phyloP scores from a whole-genome alignment of 1,140 invertebrate species.

The Onthophagus taurus region DNA sequence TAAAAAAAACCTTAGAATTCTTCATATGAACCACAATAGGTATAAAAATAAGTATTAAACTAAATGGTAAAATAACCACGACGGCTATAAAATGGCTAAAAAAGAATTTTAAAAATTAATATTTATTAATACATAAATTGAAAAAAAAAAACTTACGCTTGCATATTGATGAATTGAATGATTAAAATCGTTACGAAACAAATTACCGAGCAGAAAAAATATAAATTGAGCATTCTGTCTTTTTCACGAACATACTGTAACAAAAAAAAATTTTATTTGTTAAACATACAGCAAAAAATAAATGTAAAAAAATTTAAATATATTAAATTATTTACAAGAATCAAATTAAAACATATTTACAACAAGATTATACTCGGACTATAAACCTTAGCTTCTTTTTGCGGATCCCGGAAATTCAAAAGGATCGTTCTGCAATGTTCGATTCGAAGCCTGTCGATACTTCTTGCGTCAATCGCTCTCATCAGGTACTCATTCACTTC shows the following conservation, averaged over 20 bases:
- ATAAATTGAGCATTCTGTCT: slow-evolving; percentile 74
- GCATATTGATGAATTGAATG: slow-evolving; percentile 46
- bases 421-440: slow-evolving; percentile 77
- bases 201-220: slow-evolving; percentile 73
- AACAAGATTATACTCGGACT: slow-evolving; percentile 12
- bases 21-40: slow-evolving; percentile 32
- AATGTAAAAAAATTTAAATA: neutral
- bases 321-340: slow-evolving; percentile 1
- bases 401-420: slow-evolving; percentile 66
- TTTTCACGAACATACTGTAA: slow-evolving; percentile 66
- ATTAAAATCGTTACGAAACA: slow-evolving; percentile 55
- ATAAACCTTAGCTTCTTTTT: slow-evolving; percentile 69
- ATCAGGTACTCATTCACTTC: slow-evolving; percentile 93
- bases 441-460: slow-evolving; percentile 74
- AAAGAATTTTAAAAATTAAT: slow-evolving; percentile 8
- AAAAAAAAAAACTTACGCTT: slow-evolving; percentile 13
- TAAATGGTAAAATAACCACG: slow-evolving; percentile 23
- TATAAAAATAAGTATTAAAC: slow-evolving; percentile 28
- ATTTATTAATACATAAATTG: neutral
- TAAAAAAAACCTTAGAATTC: slow-evolving; percentile 30
- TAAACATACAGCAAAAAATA: neutral
- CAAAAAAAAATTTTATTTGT: slow-evolving; percentile 14
- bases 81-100: slow-evolving; percentile 21
- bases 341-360: slow-evolving; percentile 12
- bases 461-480: slow-evolving; percentile 88